Base-by-base conservation (phyloP, 2,113 vertebrate species). In the Oenanthe melanoleuca region DNA sequence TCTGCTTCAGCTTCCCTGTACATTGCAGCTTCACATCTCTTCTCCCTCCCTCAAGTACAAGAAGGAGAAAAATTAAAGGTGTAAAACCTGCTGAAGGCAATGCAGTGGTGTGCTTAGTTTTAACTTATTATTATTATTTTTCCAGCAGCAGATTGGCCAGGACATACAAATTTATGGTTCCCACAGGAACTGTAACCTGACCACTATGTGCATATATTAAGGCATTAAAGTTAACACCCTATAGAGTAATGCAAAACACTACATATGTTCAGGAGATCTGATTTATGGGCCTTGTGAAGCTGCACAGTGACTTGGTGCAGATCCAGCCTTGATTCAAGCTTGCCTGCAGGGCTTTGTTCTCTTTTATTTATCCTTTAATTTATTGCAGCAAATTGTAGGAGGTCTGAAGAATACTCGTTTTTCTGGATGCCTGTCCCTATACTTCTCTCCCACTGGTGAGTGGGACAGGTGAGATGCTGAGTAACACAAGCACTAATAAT, bases 21-120 rank as follows among this genome's bases (percentile, higher is more conserved):
- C 0, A 0, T 56, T 75, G 19, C n/a, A 61, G 29, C 49, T 72
- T 88, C 59, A 16, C 60, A 4, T 3, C 0, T 84, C 40, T 38
- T 67, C 64, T 79, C 75, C 53, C 19, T 74, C 44, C 17, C 50
- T 64, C 20, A 11, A 82, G 34, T 34, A 40, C 5, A 45, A 22
- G 17, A 57, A 50, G 33, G 38, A 59, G 53, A 52, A 34, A 82
- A 89, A 80, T 20, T 55, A 37, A 52, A 75, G 37, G 6, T 38
- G 16, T 33, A 63, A 85, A 92, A 57, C n/a, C 37, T 55, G 38
- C n/a, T 45, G 31, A 67, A 82, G 47, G 49, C 26, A 78, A 33
- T 61, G 63, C 3, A 20, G 29, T 50, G 42, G 12, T 53, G 37
- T 42, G 66, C 6, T 84, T 79, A 17, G 8, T 52, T 92, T 82